Percentiles rank a stretch among this genome's conserved stretches.
These are phyloP conservation scores for Trinectes maculatus DNA, from an alignment of 2,113 vertebrate genomes.

Conservation along the genomic window DNA sequence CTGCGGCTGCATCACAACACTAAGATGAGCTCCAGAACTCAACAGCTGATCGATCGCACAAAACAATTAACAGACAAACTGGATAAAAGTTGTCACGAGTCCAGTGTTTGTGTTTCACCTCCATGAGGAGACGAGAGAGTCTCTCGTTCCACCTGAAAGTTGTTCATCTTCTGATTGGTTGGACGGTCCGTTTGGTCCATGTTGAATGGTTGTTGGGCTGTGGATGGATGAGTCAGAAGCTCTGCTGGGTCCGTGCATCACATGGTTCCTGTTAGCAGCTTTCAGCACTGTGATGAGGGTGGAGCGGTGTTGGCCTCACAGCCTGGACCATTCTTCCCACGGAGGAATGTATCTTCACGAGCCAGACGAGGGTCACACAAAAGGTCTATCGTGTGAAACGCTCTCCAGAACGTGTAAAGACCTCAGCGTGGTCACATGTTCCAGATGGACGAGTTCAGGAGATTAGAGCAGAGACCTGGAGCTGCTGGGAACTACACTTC, in stretches of 20 bases:
- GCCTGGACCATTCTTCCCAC: not conserved
- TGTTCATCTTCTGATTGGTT: no score
- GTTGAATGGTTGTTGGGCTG: no score
- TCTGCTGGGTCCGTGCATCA: slow-evolving; percentile 7
- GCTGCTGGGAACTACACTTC: not conserved
- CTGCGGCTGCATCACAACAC: no score
- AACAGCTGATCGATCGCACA: no score
- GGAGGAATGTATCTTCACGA: not conserved
- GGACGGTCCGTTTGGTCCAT: no score
- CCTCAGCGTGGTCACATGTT: not conserved
- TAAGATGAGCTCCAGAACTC: no score
- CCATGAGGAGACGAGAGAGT: no score
- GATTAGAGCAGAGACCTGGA: not conserved
- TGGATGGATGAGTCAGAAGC: slow-evolving; percentile 1
- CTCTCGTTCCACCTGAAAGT: no score
- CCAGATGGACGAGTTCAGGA: not conserved
- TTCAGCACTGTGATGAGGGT: not conserved
- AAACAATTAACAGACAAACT: no score
- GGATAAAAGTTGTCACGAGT: no score
- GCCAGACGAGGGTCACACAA: not conserved
- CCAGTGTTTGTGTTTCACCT: no score
- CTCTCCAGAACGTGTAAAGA: not conserved
- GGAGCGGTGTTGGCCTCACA: slow-evolving; percentile 5
- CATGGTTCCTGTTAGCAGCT: slow-evolving; percentile 18
- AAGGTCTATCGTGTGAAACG: not conserved